These are phyloP conservation scores for Embiotoca jacksoni DNA, from an alignment of 2,113 vertebrate genomes.

Conservation along the genomic window DNA sequence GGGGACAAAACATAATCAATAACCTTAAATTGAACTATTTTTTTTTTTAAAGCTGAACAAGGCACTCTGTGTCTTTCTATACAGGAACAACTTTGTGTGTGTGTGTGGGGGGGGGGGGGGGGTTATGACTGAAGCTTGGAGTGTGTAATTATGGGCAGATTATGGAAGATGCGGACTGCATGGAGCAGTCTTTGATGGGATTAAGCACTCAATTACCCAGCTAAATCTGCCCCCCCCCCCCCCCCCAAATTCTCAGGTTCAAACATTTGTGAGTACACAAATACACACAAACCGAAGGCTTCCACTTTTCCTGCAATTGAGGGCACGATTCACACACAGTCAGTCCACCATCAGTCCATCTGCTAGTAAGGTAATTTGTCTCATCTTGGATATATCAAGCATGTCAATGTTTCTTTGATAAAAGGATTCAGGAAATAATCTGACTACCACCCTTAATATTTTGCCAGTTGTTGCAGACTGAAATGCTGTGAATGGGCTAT, in stretches of 20 bases:
- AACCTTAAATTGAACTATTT: conserved; percentile 31
- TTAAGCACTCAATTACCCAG: conserved; percentile 83
- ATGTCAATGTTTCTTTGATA: neutral
- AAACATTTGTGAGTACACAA: conserved; percentile 9
- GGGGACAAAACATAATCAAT: conserved; percentile 23
- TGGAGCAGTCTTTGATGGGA: conserved; percentile 83
- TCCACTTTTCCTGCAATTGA: neutral
- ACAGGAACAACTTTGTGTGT: conserved; percentile 24
- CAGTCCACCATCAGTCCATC: neutral
- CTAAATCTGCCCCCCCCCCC: conserved; percentile 56
- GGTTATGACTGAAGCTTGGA: conserved; percentile 23
- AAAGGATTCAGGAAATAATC: neutral
- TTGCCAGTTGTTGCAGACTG: neutral
- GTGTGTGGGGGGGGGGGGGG: conserved; percentile 31
- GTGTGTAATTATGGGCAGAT: conserved; percentile 83
- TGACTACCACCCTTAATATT: neutral
- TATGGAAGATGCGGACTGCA: conserved; percentile 72
- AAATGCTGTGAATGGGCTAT: neutral
- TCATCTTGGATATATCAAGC: neutral
- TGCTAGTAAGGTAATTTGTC: neutral
- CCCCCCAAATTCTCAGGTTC: conserved; percentile 31
- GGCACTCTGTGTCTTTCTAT: neutral
- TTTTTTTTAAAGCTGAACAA: conserved; percentile 25
- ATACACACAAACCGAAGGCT: neutral
- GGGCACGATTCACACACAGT: neutral